Base-by-base conservation (phyloP, 2,888 invertebrate genomes). In the Lepidonotus clava region DNA sequence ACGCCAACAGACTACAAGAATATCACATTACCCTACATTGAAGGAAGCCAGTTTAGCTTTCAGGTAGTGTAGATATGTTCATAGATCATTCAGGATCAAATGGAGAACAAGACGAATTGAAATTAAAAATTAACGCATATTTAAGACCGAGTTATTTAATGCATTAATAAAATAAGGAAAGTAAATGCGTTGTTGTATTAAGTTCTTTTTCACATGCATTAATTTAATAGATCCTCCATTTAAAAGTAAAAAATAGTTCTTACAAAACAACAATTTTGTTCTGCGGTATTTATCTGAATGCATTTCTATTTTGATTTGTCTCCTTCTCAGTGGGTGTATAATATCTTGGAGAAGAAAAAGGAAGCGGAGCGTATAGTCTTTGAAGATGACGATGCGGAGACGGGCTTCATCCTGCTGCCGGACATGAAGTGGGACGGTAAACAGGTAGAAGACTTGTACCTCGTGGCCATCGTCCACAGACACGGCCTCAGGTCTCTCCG, bases 391-490 rank as follows among this genome's bases (percentile, higher is more conserved):
- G 96, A 97, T 93, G 96, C 96, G 0, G 95, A 96, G 71, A 96
- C 83, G 21, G 94, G 93, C 0, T 99, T 90, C 56, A 95, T 99
- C 21, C 94, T 99, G 21, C 92, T 98, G 0, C 98, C 98, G 0
- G 99, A 99, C 94, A 95, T 99, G 86, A 99, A 99, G 94, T 99
- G 99, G 99, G 97, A 98, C 94, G 97, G 97, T 21, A 94, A 96
- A 71, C 95, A 95, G 77, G 89, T 96, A 28, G 97, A 97, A 91
- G 96, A 97, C 0, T 94, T 99, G 21, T 98, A 99, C 93, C 94
- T 98, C 8, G 94, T 98, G 86, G 99, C 97, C 0, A 96, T 99
- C 87, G 95, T 96, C 0, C 96, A 96, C 90, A 95, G 90, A 56
- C 96, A 95, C 89, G 96, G 96, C 83, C 95, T 99, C 6, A 97